phyloP scores from a whole-genome alignment of 2,797 vertebrate species.

The Myoxocephalus aenaeus region DNA sequence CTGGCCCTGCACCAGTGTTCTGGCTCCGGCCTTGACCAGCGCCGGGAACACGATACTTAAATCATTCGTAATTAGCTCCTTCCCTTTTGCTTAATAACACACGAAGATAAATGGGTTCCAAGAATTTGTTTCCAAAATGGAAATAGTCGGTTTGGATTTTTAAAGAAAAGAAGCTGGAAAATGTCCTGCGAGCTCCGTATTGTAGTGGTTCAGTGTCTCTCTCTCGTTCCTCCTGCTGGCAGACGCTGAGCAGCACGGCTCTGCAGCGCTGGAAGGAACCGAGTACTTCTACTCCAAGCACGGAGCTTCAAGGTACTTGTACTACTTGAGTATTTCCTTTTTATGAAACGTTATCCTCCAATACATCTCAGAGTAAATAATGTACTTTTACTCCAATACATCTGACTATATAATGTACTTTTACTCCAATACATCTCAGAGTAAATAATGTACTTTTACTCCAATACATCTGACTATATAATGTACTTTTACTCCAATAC shows the following conservation, averaged over 20 bases:
- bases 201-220: conserved; percentile 58
- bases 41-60: conserved; percentile 76
- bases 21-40: conserved; percentile 69
- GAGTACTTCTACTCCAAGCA: too few relatives aligned
- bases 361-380: too few relatives aligned
- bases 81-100: conserved; percentile 79
- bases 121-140: conserved; percentile 77
- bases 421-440: too few relatives aligned
- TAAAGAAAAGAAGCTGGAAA: conserved; percentile 25
- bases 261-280: too few relatives aligned
- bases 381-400: too few relatives aligned
- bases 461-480: too few relatives aligned
- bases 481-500: too few relatives aligned
- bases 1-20: conserved; percentile 57
- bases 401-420: too few relatives aligned
- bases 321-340: too few relatives aligned
- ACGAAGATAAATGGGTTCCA: conserved; percentile 76
- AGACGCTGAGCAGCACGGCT: too few relatives aligned
- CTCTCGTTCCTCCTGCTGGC: neutral
- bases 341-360: too few relatives aligned
- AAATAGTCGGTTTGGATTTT: conserved; percentile 79
- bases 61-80: conserved; percentile 82
- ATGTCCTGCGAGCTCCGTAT: conserved; percentile 45
- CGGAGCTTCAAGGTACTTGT: neutral
- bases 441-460: too few relatives aligned